phyloP scores from a whole-genome alignment of 2,888 invertebrate genomes.

The Lycia hirtaria region DNA sequence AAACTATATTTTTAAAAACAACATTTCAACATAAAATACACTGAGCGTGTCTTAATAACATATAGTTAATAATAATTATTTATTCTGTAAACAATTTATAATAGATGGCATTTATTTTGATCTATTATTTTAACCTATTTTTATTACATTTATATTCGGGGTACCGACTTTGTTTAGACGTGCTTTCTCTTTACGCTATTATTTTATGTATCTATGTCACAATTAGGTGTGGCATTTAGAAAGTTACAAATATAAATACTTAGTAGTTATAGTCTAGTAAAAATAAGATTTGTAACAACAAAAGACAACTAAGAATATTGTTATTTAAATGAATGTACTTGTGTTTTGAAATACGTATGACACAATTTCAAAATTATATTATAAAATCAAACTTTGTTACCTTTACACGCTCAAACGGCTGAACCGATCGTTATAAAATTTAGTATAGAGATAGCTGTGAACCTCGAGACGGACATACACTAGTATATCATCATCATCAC shows the following conservation, averaged over 20 bases:
- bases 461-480: too few relatives aligned
- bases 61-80: slow-evolving; percentile 34
- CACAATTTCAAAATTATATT: too few relatives aligned
- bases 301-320: too few relatives aligned
- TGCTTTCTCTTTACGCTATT: slow-evolving; percentile 17
- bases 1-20: slow-evolving; percentile 70
- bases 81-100: slow-evolving; percentile 42
- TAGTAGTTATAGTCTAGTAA: background rate
- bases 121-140: slow-evolving; percentile 21
- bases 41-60: slow-evolving; percentile 46
- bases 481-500: too few relatives aligned
- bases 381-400: too few relatives aligned
- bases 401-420: too few relatives aligned
- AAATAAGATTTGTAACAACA: too few relatives aligned
- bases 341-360: too few relatives aligned
- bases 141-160: slow-evolving; percentile 24
- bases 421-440: too few relatives aligned
- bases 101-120: slow-evolving; percentile 25
- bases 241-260: slow-evolving; percentile 38
- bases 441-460: too few relatives aligned
- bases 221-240: slow-evolving; percentile 29
- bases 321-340: too few relatives aligned
- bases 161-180: slow-evolving; percentile 25
- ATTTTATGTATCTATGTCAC: slow-evolving; percentile 1
- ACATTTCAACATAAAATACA: slow-evolving; percentile 69